These are phyloP conservation scores for Phengaris alcon DNA, from an alignment of 2,888 invertebrate genomes.

Conservation along the genomic window DNA sequence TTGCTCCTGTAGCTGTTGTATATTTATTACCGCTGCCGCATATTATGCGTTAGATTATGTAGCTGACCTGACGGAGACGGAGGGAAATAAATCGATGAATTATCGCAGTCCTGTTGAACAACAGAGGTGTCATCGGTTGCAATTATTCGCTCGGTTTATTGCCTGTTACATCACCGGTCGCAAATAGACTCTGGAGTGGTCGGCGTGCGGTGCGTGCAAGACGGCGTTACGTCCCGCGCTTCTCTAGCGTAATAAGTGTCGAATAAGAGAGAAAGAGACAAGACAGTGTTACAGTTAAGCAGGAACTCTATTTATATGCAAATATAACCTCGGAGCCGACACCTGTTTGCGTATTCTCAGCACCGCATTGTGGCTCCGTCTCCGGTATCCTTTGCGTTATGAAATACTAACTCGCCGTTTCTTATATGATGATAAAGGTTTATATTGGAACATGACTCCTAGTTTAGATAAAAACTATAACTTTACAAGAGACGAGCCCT, in stretches of 20 bases:
- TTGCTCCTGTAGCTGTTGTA: background rate
- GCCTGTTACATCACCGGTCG: constrained; percentile 70
- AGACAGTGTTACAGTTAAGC: constrained; percentile 76
- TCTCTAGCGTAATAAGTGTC: constrained; percentile 56
- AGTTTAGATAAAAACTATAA: constrained; percentile 16
- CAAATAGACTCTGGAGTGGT: constrained; percentile 73
- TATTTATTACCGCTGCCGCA: background rate
- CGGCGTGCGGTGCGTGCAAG: constrained; percentile 63
- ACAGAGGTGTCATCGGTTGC: constrained; percentile 48
- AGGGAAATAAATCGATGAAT: constrained; percentile 15
- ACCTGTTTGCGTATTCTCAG: constrained; percentile 79
- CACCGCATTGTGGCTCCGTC: constrained; percentile 69
- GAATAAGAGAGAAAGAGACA: constrained; percentile 69
- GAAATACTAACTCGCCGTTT: constrained; percentile 46
- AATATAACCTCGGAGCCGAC: constrained; percentile 78
- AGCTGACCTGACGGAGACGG: background rate
- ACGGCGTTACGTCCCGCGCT: constrained; percentile 64
- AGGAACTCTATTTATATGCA: constrained; percentile 80
- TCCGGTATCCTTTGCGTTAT: constrained; percentile 67
- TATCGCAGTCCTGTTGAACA: constrained; percentile 45
- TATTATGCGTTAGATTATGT: background rate
- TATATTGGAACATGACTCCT: constrained; percentile 15
- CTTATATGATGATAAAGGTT: constrained; percentile 29
- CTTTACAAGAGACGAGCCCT: background rate
- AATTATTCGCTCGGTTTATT: constrained; percentile 55